Base-by-base conservation (phyloP, 2,113 vertebrate species). In the Tychaedon coryphoeus region DNA sequence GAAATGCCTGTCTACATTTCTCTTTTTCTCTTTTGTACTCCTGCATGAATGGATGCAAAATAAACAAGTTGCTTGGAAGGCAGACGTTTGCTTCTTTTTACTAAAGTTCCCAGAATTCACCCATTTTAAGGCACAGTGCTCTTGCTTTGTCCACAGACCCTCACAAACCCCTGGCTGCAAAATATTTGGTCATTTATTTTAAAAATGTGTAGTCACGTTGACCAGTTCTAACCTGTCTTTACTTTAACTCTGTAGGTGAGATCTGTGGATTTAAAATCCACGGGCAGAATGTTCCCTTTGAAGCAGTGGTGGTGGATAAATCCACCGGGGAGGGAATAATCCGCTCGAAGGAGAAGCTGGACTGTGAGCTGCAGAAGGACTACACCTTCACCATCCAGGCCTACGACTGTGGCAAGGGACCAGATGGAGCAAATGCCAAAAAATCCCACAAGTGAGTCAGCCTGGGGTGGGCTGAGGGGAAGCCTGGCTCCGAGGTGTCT, bases 21-120 rank as follows among this genome's bases (percentile, higher is more conserved):
- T 98, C 97, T 98, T 88, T 97, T 96, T 96, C 90, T 97, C 95
- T 98, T 96, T 97, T 98, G 97, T 99, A 97, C 97, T 98, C 98
- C 98, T 99, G 99, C 99, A 99, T 99, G 99, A 98, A 94, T 99
- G 99, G 98, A 99, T 99, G 99, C 99, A 98, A 99, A 99, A 98
- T 98, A 98, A 98, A 98, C 97, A 93, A 99, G 98, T 98, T 98
- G 99, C 99, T 99, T 99, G 98, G 98, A 98, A 98, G 98, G 98
- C 97, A 98, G 98, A 98, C 84, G 47, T 98, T 94, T 95, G 98
- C 98, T 97, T 98, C 98, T 97, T 81, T 96, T 96, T 97, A 98
- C 98, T 98, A 98, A 98, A 98, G 97, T 96, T 95, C 98, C 97
- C 97, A 93, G 96, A 97, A 98, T 98, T 98, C 97, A 98, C 98